Conservation (phyloP, 2,888 invertebrate species). For the Trimorus sp. region DNA sequence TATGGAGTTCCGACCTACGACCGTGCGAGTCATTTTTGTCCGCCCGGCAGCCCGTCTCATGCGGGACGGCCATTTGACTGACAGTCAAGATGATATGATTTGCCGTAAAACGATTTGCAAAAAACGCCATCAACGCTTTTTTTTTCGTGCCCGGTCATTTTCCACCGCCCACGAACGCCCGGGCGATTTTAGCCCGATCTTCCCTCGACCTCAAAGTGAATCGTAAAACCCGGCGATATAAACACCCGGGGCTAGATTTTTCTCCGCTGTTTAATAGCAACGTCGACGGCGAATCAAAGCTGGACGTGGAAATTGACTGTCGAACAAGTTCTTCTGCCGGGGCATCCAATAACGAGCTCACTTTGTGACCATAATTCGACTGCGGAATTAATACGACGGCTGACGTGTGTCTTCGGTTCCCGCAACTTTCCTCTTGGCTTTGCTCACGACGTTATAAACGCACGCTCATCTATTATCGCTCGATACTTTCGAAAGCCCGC, state of each 20-base stretch:
- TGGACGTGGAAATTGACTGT: conserved; percentile 28
- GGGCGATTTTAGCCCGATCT: conserved; percentile 24
- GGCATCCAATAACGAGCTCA: conserved; percentile 49
- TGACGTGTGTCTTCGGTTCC: conserved; percentile 46
- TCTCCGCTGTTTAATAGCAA: not conserved
- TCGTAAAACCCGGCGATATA: conserved; percentile 17
- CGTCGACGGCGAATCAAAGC: conserved; percentile 15
- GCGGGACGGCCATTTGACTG: conserved; percentile 41
- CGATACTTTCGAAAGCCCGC: conserved; percentile 53
- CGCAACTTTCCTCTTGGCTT: conserved; percentile 54
- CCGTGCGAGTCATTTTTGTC: conserved; percentile 48
- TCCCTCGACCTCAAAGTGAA: conserved; percentile 24
- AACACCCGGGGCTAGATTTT: too few species aligned
- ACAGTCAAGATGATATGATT: conserved; percentile 49
- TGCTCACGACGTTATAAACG: conserved; percentile 36
- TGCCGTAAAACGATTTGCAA: conserved; percentile 46
- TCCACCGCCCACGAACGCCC: conserved; percentile 2
- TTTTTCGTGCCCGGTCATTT: conserved; percentile 3
- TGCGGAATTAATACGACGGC: conserved; percentile 52
- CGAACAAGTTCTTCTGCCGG: conserved; percentile 37
- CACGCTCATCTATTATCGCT: conserved; percentile 54
- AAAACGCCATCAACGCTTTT: conserved; percentile 34
- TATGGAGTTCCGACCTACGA: conserved; percentile 56
- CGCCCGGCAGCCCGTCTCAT: conserved; percentile 30
- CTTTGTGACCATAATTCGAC: conserved; percentile 47